Base-by-base conservation (phyloP, 2,797 vertebrate genomes). In the Erpetoichthys calabaricus region DNA sequence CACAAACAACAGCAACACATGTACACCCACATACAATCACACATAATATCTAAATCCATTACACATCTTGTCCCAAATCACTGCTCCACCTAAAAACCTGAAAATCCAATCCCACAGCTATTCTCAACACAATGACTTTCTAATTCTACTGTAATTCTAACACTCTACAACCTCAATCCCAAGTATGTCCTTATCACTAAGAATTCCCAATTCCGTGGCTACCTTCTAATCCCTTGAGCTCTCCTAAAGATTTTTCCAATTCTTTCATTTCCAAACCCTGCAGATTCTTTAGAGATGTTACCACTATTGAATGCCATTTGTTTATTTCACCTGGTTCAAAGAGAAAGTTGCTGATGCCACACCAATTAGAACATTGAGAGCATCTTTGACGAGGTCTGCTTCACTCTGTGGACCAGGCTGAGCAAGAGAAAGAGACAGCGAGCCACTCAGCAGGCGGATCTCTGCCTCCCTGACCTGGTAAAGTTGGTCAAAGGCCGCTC, bases 291-390 rank as follows among this genome's bases (percentile, higher is more conserved):
- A 25, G 25, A 25, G 25, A 25, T 25, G 25, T 25, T 25, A 25
- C 25, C 25, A 25, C 25, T 25, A 25, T 25, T 25, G 25, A 25
- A 25, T 25, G 25, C 25, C 25, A 25, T 25, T 25, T 25, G 25
- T 25, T 25, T 25, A 25, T 25, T 25, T 25, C 25, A 97, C 94
- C 90, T 94, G 87, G 73, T 88, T 91, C 53, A 96, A 85, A 41
- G 90, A 88, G 64, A 98, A 98, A 0, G 94, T 94, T 6, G 79
- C 71, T 1, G 94, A 98, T 0, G 90, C 88, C 56, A 98, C 92
- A 9, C 94, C 94, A 6, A 98, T 92, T 58, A 99, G 84, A 56
- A 92, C 86, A 1, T 99, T 98, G 9, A 98, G 87, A 6, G 88
- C 84, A 57, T 98, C 89, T 42, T 88, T 90, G 44, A 97, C 93